A percentile compares a stretch with the other conserved stretches of the same genome.
phyloP scores from a whole-genome alignment of 2,797 vertebrate genomes.

The Crocodylus rhombifer region DNA sequence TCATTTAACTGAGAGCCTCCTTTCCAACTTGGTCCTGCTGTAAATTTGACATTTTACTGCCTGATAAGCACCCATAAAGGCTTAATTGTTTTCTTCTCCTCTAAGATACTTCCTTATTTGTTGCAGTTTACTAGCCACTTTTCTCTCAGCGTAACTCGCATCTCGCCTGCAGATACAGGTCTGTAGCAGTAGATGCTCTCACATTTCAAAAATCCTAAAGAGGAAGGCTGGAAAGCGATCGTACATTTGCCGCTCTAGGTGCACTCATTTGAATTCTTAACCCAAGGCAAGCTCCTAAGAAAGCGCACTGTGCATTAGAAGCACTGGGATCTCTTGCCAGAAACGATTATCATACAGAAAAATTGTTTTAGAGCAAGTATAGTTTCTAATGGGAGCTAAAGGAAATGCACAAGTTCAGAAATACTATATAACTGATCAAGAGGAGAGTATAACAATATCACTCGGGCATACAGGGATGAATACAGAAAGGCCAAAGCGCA shows the following conservation, averaged over 20 bases:
- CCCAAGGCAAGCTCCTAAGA: background rate
- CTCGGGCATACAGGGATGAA: too few species aligned
- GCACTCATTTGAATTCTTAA: background rate
- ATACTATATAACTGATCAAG: background rate
- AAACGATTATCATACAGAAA: background rate
- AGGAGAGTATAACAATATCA: too few species aligned
- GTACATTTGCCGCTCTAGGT: background rate
- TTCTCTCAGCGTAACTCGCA: background rate
- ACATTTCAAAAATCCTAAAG: background rate
- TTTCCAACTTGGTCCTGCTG: background rate
- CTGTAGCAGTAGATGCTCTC: background rate
- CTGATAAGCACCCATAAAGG: background rate
- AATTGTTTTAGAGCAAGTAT: background rate
- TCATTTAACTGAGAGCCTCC: background rate
- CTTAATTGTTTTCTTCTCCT: background rate
- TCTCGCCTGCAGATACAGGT: background rate
- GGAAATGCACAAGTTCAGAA: background rate
- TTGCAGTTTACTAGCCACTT: background rate
- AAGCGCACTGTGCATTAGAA: background rate
- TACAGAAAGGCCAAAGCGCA: too few species aligned
- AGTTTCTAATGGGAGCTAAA: background rate
- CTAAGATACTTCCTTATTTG: background rate
- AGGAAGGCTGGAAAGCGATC: background rate
- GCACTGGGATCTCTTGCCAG: background rate
- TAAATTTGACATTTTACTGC: background rate